phyloP scores from a whole-genome alignment of 2,797 vertebrate genomes.

The Sebastes minor region DNA sequence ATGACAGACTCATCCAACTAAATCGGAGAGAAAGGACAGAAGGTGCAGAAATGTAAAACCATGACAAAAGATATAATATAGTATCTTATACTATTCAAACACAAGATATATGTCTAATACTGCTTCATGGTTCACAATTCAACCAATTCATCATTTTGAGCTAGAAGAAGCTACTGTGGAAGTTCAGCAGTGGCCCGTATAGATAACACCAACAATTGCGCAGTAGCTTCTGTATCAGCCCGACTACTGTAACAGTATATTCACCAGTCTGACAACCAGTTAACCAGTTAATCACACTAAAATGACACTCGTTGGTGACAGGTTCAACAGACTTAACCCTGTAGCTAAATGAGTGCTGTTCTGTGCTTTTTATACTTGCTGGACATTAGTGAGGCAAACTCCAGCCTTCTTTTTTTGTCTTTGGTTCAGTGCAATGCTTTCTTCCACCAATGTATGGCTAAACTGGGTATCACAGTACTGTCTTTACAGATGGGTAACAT shows the following conservation, averaged over 20 bases:
- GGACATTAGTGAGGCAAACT: neutral
- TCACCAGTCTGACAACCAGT: neutral
- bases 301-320: neutral
- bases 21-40: neutral
- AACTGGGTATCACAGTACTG: neutral
- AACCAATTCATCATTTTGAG: neutral
- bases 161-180: neutral
- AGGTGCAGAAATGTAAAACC: neutral
- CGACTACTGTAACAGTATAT: neutral
- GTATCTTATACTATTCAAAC: neutral
- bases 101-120: neutral
- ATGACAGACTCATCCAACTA: slow-evolving; percentile 91
- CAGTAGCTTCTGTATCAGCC: neutral
- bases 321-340: neutral
- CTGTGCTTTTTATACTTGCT: neutral
- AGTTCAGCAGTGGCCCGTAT: neutral
- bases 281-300: neutral
- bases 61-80: neutral
- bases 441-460: neutral
- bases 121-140: too few relatives aligned
- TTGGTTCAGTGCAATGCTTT: neutral
- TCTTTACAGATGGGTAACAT: neutral
- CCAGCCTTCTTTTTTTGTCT: neutral
- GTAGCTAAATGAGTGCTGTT: neutral
- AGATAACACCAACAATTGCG: neutral